Evolutionary conservation across 2,888 invertebrate species (phyloP).

Genomic region (Dimorphilus gyrociliatus): DNA sequence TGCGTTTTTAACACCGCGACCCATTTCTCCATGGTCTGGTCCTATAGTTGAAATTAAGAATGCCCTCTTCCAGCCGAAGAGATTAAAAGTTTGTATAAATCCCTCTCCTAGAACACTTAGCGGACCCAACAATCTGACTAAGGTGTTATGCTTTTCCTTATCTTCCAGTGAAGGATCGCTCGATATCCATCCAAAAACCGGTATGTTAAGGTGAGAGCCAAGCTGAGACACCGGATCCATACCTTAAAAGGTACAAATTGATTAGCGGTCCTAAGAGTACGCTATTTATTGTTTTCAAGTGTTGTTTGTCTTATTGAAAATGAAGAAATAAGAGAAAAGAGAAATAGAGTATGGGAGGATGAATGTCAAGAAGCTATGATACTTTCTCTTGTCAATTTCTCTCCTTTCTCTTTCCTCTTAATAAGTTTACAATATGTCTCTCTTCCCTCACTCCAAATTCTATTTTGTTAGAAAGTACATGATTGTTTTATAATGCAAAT

Average conservation of each 20-base stretch:
- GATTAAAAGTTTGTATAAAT: conserved; percentile 12
- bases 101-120: conserved; percentile 15
- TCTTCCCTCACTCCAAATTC: too few relatives aligned
- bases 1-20: conserved; percentile 3
- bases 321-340: too few relatives aligned
- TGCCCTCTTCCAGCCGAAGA: conserved; percentile 15
- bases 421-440: too few relatives aligned
- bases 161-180: conserved; percentile 17
- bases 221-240: conserved; percentile 22
- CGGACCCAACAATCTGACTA: conserved; percentile 14
- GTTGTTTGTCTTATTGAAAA: too few relatives aligned
- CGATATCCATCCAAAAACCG: conserved; percentile 24
- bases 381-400: too few relatives aligned
- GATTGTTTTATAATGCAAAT: too few relatives aligned
- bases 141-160: conserved; percentile 17
- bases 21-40: conserved; percentile 8
- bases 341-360: too few relatives aligned
- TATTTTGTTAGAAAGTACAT: too few relatives aligned
- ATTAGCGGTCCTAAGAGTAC: too few relatives aligned
- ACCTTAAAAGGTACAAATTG: conserved; percentile 17
- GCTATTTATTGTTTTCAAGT: too few relatives aligned
- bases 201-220: conserved; percentile 18
- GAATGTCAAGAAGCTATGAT: too few relatives aligned
- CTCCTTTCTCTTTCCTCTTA: too few relatives aligned
- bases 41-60: conserved; percentile 15